Base-by-base conservation (phyloP, 2,888 invertebrate genomes). In the Drosophila dives region DNA sequence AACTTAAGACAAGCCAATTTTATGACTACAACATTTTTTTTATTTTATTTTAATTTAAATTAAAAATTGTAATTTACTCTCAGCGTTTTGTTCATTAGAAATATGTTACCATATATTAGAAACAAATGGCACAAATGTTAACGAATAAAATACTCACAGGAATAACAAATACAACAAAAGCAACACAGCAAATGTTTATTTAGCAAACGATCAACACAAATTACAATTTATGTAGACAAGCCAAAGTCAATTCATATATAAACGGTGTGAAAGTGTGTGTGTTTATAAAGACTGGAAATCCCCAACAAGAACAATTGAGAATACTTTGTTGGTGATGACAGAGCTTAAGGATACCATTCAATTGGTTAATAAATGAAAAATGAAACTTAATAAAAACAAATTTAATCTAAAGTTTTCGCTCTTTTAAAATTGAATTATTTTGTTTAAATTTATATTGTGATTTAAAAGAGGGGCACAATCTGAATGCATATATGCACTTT, bases 161-260 rank as follows among this genome's bases (percentile, higher is more conserved):
- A 73, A 64, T 32, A 75, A 62, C 38, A 64, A 67, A 54, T 51
- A 29, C 40, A 60, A 58, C 58, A 72, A 56, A 32, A 59, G 55
- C 17, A 55, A 60, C 33, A 58, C 33, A 58, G 61, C 45, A 64
- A 83, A 78, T 86, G 86, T 86, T 86, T 86, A 78, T 86, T 86
- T 86, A 88, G 83, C 81, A 88, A 88, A 88, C 90, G 83, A 86
- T 89, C 90, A 90, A 81, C 85, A 80, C 89, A 88, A 77, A 86
- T 83, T 69, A 83, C 67, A 89, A 89, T 89, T 84, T 84, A 84
- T 84, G 89, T 87, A 62, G 84, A 85, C 84, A 89, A 85, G 61
- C 83, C 88, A 85, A 89, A 89, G 90, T 89, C 85, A 88, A 83
- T 86, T 80, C 86, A 66, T 78, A 49, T 74, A 61, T 64, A 10